Evolutionary conservation across 1,140 invertebrate genomes (phyloP), one percentile per base, ranked within the genome.

Genomic region (Drosophila lacteicornis): DNA sequence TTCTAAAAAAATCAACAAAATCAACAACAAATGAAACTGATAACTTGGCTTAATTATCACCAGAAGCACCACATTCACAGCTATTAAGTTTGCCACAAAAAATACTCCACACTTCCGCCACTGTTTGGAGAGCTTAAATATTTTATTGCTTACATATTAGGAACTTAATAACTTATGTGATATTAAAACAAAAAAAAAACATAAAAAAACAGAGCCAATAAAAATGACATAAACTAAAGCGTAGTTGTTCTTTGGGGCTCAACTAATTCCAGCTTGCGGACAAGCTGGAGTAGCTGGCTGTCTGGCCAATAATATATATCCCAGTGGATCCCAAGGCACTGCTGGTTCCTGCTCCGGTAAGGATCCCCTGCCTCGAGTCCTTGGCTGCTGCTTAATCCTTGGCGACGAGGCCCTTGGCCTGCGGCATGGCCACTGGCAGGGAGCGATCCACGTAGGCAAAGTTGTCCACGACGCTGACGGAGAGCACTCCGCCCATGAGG

Each of bases 381-480:
- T 30, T 15, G 9, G 22, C 36, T 7, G 0, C 7, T 22, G 0
- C 7, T 22, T 60, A 76, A 3, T 82, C 79, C 77, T 79, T 68
- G 22, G 43, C 42, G 33, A 27, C 59, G 19, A 71, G 49, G 15
- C 74, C 78, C 66, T 75, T 84, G n/a, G 60, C 56, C 50, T 71
- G 50, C 17, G 84, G 84, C 84, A 88, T 90, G 47, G 84, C 84
- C 78, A 70, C 67, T 1, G 67, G 80, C 78, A 88, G 56, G 15
- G 84, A 81, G 13, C 80, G 80, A 46, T 88, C 84, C 85, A 84
- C 81, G 56, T 88, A 88, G 46, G 84, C 84, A 25, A 88, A 88
- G 50, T 88, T 88, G 15, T 88, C 84, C 55, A 81, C 85, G 4
- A 90, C 84, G 27, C 84, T 88, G 27, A 25, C 5, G 33, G 51